Conservation (phyloP, 2,113 vertebrate genomes). For the Polypterus senegalus region DNA sequence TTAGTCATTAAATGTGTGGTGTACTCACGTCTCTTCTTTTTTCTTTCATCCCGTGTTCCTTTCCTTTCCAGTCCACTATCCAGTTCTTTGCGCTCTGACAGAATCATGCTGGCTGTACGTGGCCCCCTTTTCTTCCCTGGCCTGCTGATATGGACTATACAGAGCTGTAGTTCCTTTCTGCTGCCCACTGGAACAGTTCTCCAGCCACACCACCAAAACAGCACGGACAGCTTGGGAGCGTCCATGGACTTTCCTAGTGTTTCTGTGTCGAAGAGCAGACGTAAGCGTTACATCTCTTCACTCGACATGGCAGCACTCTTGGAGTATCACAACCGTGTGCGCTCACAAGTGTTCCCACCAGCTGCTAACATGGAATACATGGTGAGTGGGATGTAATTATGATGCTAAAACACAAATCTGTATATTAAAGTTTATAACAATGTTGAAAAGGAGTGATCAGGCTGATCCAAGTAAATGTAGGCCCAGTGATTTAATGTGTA, state of each 20-base stretch:
- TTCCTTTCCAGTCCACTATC: neutral
- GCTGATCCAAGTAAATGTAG: too few species aligned
- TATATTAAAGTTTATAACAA: neutral
- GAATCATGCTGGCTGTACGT: constrained; percentile 40
- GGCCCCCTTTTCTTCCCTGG: constrained; percentile 45
- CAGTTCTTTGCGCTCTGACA: constrained; percentile 8
- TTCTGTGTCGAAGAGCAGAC: constrained; percentile 30
- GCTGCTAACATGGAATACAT: constrained; percentile 84
- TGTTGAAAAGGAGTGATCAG: too few species aligned
- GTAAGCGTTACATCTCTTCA: constrained; percentile 50
- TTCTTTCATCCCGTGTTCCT: neutral
- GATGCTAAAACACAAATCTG: neutral
- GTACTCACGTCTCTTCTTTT: too few species aligned
- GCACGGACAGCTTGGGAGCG: neutral
- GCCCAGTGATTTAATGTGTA: too few species aligned
- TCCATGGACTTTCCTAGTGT: constrained; percentile 9
- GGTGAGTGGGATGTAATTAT: constrained; percentile 48
- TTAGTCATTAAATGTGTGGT: too few species aligned
- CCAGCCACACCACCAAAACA: constrained; percentile 7
- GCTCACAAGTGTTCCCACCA: constrained; percentile 62
- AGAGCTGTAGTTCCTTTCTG: constrained; percentile 26
- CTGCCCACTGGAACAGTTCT: constrained; percentile 36
- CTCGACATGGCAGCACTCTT: constrained; percentile 53
- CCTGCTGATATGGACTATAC: constrained; percentile 49
- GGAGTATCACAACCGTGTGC: constrained; percentile 73